A percentile compares a stretch with the other conserved stretches of the same genome.
phyloP scores from a whole-genome alignment of 2,888 invertebrate species.

The Galeopsomyia nigrocyanea region DNA sequence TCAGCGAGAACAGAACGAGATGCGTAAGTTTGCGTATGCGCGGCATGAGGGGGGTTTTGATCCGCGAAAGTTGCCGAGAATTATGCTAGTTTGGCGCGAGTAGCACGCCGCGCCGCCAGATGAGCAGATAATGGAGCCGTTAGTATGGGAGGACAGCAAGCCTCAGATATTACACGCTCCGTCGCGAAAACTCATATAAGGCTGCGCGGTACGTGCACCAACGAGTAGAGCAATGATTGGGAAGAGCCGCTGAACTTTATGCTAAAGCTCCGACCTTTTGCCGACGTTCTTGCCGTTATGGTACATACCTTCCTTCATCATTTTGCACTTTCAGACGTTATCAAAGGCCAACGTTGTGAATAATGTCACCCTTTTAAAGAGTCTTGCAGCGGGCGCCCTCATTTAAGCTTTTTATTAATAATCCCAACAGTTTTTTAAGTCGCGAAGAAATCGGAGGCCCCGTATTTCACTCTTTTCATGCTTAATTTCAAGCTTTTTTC shows the following conservation, averaged over 20 bases:
- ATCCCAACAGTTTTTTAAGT: no score
- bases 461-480: no score
- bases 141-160: conserved; percentile 20
- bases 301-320: no score
- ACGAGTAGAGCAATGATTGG: conserved; percentile 15
- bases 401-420: no score
- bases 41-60: conserved; percentile 23
- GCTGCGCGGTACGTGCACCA: conserved; percentile 1
- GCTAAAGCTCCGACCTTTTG: no score
- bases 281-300: no score
- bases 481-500: no score
- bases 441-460: no score
- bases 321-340: no score
- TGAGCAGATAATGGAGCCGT: conserved; percentile 39
- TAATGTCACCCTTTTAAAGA: no score
- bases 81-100: not conserved
- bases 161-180: conserved; percentile 26
- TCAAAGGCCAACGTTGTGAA: no score
- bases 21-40: conserved; percentile 23
- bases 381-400: no score
- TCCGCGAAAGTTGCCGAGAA: conserved; percentile 21
- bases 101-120: not conserved
- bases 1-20: not conserved
- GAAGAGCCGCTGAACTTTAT: conserved; percentile 1
- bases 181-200: conserved; percentile 16